Evolutionary conservation across 2,888 invertebrate genomes (phyloP).

Genomic region (Luffia ferchaultella): DNA sequence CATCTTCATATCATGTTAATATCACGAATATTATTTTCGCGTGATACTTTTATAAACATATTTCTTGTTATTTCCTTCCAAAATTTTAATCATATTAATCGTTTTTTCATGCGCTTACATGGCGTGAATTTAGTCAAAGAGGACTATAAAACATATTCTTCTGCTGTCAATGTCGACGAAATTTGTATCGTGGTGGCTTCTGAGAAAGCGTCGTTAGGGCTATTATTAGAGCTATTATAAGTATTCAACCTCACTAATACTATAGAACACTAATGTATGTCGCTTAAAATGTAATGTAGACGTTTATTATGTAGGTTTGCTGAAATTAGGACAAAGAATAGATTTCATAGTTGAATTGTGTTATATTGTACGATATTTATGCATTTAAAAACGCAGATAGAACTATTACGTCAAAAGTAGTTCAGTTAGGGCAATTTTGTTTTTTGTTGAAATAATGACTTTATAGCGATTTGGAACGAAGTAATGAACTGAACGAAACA

Average conservation of each 20-base stretch:
- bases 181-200: too few relatives aligned
- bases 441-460: too few relatives aligned
- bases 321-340: background rate
- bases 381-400: too few relatives aligned
- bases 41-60: slow-evolving; percentile 14
- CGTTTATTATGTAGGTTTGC: background rate
- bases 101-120: too few relatives aligned
- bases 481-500: too few relatives aligned
- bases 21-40: slow-evolving; percentile 55
- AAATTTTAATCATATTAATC: background rate
- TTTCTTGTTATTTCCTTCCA: background rate
- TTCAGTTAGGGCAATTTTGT: too few relatives aligned
- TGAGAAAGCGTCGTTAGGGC: too few relatives aligned
- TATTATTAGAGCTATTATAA: background rate
- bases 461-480: too few relatives aligned
- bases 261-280: background rate
- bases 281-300: slow-evolving; percentile 2
- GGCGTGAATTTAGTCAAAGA: too few relatives aligned
- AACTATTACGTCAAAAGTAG: too few relatives aligned
- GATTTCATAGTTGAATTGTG: background rate
- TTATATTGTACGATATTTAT: background rate
- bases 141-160: too few relatives aligned
- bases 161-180: too few relatives aligned
- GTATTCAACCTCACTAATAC: background rate
- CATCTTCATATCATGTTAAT: slow-evolving; percentile 56